Evolutionary conservation across 2,113 vertebrate species (phyloP).

Genomic region (Dicrurus megarhynchus): DNA sequence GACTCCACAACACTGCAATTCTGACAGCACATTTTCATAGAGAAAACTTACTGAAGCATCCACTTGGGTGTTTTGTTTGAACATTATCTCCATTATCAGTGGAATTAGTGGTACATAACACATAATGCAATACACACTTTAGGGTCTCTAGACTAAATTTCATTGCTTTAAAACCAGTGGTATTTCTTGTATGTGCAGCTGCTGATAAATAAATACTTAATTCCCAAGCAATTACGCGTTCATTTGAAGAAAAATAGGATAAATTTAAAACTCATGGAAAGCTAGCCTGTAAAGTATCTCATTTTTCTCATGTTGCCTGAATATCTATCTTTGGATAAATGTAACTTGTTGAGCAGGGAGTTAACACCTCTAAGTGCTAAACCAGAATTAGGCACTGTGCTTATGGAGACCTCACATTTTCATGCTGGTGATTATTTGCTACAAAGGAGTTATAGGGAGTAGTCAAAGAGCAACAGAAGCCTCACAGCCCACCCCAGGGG

Average conservation of each 20-base stretch:
- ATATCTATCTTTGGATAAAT: neutral
- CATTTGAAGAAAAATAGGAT: neutral
- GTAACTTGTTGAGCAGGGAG: neutral
- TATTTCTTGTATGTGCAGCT: neutral
- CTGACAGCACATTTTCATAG: neutral
- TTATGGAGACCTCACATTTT: neutral
- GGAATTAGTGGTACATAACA: neutral
- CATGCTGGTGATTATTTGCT: neutral
- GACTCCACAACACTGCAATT: neutral
- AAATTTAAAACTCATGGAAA: neutral
- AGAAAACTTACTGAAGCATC: neutral
- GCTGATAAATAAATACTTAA: neutral
- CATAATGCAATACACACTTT: neutral
- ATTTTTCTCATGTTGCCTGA: neutral
- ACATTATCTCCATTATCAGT: neutral
- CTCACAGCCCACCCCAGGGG: rapidly evolving
- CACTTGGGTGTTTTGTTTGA: neutral
- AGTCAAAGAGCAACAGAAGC: neutral
- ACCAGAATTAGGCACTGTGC: neutral
- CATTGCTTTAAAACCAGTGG: neutral
- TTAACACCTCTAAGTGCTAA: conserved; percentile 17
- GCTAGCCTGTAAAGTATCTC: neutral
- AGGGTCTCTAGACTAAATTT: neutral
- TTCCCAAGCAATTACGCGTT: rapidly evolving
- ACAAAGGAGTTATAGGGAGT: neutral